phyloP scores from a whole-genome alignment of 2,888 invertebrate species.

The Crioceris asparagi region DNA sequence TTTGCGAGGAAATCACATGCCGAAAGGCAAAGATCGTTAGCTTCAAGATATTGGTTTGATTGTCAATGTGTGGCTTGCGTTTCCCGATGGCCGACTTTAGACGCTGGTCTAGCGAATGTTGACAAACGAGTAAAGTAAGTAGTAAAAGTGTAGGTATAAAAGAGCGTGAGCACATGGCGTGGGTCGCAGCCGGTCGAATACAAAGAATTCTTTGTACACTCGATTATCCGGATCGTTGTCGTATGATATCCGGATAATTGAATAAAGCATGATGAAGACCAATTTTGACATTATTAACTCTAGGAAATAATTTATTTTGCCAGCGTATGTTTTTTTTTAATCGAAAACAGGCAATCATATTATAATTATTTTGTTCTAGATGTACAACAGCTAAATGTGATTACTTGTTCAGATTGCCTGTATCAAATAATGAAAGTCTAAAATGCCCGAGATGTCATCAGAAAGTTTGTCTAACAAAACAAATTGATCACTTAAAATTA shows the following conservation, averaged over 20 bases:
- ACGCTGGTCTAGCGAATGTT: conserved; percentile 43
- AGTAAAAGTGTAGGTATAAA: neutral
- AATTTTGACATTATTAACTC: too few relatives aligned
- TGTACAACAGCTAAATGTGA: conserved; percentile 43
- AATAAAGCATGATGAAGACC: too few relatives aligned
- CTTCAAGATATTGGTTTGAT: conserved; percentile 67
- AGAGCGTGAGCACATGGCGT: too few relatives aligned
- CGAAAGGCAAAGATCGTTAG: conserved; percentile 53
- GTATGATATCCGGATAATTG: too few relatives aligned
- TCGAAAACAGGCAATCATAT: too few relatives aligned
- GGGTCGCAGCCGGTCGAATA: too few relatives aligned
- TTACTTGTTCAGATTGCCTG: conserved; percentile 39
- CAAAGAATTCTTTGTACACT: too few relatives aligned
- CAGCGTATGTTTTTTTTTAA: too few relatives aligned
- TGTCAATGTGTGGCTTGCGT: conserved; percentile 63
- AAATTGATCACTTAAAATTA: conserved; percentile 36
- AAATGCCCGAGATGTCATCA: conserved; percentile 45
- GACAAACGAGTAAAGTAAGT: conserved; percentile 36
- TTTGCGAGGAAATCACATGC: conserved; percentile 48
- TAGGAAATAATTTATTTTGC: too few relatives aligned
- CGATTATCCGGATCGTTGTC: too few relatives aligned
- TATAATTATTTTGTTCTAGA: conserved; percentile 37
- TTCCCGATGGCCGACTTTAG: conserved; percentile 64
- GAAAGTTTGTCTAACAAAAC: conserved; percentile 39
- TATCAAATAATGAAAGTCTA: conserved; percentile 31